Conservation (phyloP, 2,888 invertebrate genomes). For the Micoletzkya japonica region DNA sequence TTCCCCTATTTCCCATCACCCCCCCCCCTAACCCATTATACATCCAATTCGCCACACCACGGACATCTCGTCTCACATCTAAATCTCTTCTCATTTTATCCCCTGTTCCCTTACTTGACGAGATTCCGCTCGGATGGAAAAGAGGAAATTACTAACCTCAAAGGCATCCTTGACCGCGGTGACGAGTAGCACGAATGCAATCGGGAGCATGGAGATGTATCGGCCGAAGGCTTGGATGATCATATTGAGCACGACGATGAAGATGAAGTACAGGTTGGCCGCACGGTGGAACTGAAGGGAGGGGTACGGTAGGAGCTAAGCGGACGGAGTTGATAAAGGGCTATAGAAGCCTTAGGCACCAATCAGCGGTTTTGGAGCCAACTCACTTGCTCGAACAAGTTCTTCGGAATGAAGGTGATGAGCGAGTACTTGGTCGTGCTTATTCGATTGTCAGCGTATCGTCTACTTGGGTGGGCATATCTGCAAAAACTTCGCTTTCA, state of each 20-base stretch:
- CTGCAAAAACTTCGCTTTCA: conserved; percentile 9
- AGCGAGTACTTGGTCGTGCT: conserved; percentile 92
- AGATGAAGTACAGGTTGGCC: conserved; percentile 95
- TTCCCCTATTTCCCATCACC: too few relatives aligned
- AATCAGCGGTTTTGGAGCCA: not conserved
- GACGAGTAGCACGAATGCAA: conserved; percentile 88
- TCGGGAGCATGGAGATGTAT: conserved; percentile 75
- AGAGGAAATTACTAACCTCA: conserved; percentile 74
- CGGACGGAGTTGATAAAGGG: not conserved
- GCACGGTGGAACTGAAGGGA: conserved; percentile 85
- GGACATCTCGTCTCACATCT: too few relatives aligned
- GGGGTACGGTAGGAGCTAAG: not conserved
- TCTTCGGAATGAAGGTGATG: conserved; percentile 90
- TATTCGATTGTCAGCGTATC: conserved; percentile 79
- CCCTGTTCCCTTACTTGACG: too few relatives aligned
- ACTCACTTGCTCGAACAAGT: conserved; percentile 79
- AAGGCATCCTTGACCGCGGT: conserved; percentile 96
- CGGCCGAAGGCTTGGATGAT: conserved; percentile 71
- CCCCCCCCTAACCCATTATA: too few relatives aligned
- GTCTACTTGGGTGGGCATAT: conserved; percentile 46
- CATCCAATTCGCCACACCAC: too few relatives aligned
- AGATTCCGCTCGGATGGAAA: not conserved
- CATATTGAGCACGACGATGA: conserved; percentile 93
- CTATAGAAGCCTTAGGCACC: not conserved
- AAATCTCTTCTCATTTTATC: too few relatives aligned